A percentile compares a stretch with the other conserved stretches of the same genome.
phyloP scores from a whole-genome alignment of 2,888 invertebrate species.

The Agrochola lychnidis region DNA sequence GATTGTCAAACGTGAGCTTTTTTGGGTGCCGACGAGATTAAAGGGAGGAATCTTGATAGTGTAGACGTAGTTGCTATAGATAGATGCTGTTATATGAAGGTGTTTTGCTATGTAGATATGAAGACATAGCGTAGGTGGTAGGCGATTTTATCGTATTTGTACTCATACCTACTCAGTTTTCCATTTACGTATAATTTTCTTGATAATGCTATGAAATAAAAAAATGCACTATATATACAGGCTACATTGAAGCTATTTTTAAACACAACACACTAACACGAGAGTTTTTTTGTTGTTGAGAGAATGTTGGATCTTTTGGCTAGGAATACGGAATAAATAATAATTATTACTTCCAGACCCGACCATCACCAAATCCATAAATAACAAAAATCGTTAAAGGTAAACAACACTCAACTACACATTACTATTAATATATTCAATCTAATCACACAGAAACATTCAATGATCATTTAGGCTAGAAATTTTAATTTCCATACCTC shows the following conservation, averaged over 20 bases:
- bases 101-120: constrained; percentile 22
- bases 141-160: constrained; percentile 15
- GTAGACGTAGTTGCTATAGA: constrained; percentile 12
- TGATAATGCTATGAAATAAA: too few relatives aligned
- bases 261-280: not conserved
- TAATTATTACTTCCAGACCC: not conserved
- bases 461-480: constrained; percentile 44
- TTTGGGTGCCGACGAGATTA: constrained; percentile 74
- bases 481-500: constrained; percentile 45
- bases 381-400: not conserved
- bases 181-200: not conserved
- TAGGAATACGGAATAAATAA: not conserved
- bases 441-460: constrained; percentile 53
- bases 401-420: constrained; percentile 6
- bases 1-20: constrained; percentile 74
- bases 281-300: not conserved
- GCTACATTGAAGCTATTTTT: not conserved
- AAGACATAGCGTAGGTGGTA: constrained; percentile 21
- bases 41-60: constrained; percentile 52
- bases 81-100: constrained; percentile 25
- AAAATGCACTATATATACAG: too few relatives aligned
- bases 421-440: constrained; percentile 50
- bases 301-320: not conserved
- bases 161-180: not conserved
- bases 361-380: not conserved